Evolutionary conservation across 2,113 vertebrate genomes (phyloP).

Genomic region (Acinonyx jubatus): DNA sequence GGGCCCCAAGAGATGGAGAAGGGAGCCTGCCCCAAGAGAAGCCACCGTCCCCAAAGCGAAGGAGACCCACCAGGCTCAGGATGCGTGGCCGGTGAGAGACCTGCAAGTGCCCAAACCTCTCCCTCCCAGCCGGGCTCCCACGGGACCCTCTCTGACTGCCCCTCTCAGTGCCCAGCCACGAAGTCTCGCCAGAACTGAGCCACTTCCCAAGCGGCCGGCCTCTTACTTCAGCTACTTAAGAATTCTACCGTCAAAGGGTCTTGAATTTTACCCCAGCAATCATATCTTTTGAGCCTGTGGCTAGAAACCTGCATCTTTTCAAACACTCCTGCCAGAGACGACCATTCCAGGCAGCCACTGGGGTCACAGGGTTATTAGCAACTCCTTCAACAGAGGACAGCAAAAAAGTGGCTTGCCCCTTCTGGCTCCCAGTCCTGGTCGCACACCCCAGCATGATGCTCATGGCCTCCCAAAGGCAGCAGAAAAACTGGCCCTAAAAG

Average conservation of each 20-base stretch:
- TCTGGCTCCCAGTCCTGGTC: neutral
- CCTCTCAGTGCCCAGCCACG: neutral
- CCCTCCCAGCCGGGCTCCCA: neutral
- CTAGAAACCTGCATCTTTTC: neutral
- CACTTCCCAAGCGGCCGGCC: rapidly evolving
- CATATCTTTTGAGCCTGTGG: too few species aligned
- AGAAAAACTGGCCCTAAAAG: neutral
- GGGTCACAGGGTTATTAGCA: neutral
- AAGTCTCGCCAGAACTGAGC: neutral
- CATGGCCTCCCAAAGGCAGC: neutral
- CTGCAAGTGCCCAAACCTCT: neutral
- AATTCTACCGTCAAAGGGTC: neutral
- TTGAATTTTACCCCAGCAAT: neutral
- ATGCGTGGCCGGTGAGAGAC: neutral
- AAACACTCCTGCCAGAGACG: neutral
- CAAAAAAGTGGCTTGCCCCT: neutral
- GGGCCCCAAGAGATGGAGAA: neutral
- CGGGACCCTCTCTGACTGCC: neutral
- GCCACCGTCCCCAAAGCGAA: neutral
- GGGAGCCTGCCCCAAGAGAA: neutral
- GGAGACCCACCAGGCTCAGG: neutral
- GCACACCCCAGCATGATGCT: neutral
- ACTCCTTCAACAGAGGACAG: neutral
- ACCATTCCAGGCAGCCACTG: neutral
- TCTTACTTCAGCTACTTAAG: neutral